Conservation (phyloP, 1,140 invertebrate genomes). For the Streblospio benedicti region DNA sequence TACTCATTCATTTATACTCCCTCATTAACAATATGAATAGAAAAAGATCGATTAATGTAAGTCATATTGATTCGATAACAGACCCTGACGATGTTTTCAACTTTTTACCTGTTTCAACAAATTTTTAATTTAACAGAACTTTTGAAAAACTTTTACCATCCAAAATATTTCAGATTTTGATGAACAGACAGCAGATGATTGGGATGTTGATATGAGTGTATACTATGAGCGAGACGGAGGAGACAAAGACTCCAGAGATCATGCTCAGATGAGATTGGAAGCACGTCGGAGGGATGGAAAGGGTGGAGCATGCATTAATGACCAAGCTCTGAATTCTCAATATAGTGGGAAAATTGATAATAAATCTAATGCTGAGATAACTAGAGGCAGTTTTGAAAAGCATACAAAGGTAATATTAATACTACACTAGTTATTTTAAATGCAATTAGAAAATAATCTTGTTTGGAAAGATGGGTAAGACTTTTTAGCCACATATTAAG, state of each 20-base stretch:
- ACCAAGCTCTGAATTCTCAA: slow-evolving; percentile 1
- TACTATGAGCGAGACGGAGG: slow-evolving; percentile 51
- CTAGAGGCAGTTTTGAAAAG: slow-evolving; percentile 50
- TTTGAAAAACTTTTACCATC: too few species aligned
- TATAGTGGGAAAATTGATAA: slow-evolving; percentile 27
- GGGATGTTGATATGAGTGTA: slow-evolving; percentile 55
- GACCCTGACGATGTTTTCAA: too few species aligned
- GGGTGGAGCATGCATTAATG: slow-evolving; percentile 21
- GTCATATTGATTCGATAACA: too few species aligned
- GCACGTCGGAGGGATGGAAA: slow-evolving; percentile 33
- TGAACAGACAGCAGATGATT: slow-evolving; percentile 55
- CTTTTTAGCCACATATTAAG: neutral
- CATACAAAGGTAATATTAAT: slow-evolving; percentile 42
- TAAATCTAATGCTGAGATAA: too few species aligned
- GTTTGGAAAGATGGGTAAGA: neutral
- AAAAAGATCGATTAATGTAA: too few species aligned
- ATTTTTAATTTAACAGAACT: too few species aligned
- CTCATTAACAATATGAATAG: too few species aligned
- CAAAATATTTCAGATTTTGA: slow-evolving; percentile 51
- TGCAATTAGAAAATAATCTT: neutral
- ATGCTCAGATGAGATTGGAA: slow-evolving; percentile 48
- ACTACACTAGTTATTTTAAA: neutral
- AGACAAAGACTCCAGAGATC: slow-evolving; percentile 50
- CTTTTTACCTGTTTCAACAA: too few species aligned
- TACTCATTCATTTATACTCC: too few species aligned